phyloP scores from a whole-genome alignment of 2,797 vertebrate genomes.

The Heterohyrax brucei region DNA sequence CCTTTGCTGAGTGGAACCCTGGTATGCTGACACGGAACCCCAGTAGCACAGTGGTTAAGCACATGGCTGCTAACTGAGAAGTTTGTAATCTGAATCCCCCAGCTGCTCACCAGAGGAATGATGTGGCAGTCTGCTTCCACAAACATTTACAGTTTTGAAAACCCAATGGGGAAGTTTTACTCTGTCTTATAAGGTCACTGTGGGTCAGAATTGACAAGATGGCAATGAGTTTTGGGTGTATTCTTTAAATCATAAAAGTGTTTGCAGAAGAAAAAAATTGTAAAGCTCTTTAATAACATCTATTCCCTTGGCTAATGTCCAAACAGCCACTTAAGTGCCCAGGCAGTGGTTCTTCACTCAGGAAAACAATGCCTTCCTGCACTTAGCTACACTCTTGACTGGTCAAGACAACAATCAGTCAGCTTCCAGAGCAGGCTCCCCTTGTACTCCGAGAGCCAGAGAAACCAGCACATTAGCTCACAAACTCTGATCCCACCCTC shows the following conservation, averaged over 20 bases:
- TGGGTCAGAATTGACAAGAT: neutral
- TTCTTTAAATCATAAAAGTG: slow-evolving; percentile 18
- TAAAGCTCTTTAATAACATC: slow-evolving; percentile 35
- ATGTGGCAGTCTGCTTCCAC: neutral
- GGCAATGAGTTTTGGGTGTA: neutral
- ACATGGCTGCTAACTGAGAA: neutral
- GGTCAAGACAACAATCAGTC: neutral
- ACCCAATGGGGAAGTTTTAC: neutral
- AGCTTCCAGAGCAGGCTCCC: slow-evolving; percentile 17
- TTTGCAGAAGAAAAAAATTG: neutral
- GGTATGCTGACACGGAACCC: neutral
- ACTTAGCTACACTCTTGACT: neutral
- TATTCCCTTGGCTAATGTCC: slow-evolving; percentile 25
- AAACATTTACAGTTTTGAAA: neutral
- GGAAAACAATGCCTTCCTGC: neutral
- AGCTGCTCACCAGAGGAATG: neutral
- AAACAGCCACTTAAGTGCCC: slow-evolving; percentile 4
- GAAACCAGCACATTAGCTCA: neutral
- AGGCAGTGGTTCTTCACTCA: neutral
- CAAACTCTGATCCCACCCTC: neutral
- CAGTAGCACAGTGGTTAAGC: neutral
- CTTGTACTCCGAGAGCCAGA: neutral
- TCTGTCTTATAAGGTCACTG: neutral
- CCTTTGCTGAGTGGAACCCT: neutral
- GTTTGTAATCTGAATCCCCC: too few species aligned